Conservation (phyloP, 2,888 invertebrate species). For the Epirrhoe tristata region DNA sequence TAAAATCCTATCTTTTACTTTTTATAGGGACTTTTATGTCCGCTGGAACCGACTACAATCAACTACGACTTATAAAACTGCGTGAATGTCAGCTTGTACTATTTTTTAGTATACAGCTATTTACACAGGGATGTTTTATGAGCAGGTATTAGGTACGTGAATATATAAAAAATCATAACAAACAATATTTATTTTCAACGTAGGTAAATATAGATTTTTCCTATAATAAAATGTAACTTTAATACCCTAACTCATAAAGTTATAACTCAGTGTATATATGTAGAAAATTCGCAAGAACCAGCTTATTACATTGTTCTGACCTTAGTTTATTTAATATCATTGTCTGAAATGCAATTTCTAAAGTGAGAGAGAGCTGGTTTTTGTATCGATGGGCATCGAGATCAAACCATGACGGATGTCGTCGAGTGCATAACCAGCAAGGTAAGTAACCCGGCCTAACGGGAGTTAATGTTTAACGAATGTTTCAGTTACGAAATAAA, state of each 20-base stretch:
- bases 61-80: slow-evolving; percentile 35
- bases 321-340: too few relatives aligned
- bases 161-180: too few relatives aligned
- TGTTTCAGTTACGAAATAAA: background rate
- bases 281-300: background rate
- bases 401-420: background rate
- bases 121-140: background rate
- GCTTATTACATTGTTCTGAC: background rate
- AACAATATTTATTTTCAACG: too few relatives aligned
- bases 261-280: background rate
- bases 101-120: background rate
- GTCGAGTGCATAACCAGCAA: background rate
- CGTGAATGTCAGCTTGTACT: slow-evolving; percentile 22
- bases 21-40: slow-evolving; percentile 47
- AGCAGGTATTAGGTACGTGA: too few relatives aligned
- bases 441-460: background rate
- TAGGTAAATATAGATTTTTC: too few relatives aligned
- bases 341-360: background rate
- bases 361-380: background rate
- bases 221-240: too few relatives aligned
- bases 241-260: too few relatives aligned
- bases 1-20: slow-evolving; percentile 47
- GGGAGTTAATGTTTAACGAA: background rate
- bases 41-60: slow-evolving; percentile 44
- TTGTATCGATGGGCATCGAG: background rate